Conservation (phyloP, 35 echinoderm and acorn worm genomes). For the Heliocidaris tuberculata region DNA sequence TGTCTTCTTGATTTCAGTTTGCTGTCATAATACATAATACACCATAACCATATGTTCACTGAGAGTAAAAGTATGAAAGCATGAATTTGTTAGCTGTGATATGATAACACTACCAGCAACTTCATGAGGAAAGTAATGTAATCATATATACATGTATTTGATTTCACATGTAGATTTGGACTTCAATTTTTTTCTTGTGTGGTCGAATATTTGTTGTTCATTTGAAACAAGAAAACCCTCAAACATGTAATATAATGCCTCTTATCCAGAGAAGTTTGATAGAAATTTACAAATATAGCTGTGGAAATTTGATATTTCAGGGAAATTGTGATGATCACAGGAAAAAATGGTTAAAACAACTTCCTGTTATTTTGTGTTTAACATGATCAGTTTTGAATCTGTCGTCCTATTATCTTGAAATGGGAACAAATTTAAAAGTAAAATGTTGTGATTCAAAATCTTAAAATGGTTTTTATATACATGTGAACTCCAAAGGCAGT, state of each 20-base stretch:
- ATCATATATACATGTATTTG: too few species aligned
- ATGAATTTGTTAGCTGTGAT: too few species aligned
- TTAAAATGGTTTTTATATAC: too few species aligned
- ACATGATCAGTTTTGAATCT: not conserved
- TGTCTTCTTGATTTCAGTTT: too few species aligned
- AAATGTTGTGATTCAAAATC: too few species aligned
- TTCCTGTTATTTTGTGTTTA: slow-evolving; percentile 1
- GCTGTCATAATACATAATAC: too few species aligned
- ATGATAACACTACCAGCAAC: too few species aligned
- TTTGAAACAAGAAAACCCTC: not conserved
- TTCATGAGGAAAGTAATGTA: too few species aligned
- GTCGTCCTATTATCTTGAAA: not conserved
- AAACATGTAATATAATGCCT: not conserved
- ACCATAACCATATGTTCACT: too few species aligned
- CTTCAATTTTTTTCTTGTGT: not conserved
- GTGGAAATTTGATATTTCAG: not conserved
- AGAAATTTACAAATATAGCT: not conserved
- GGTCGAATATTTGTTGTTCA: not conserved
- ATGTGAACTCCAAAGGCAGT: too few species aligned
- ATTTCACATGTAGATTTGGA: not conserved
- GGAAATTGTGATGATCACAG: not conserved
- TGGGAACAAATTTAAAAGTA: not conserved
- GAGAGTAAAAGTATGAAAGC: too few species aligned
- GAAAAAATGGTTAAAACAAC: not conserved
- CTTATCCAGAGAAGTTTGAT: not conserved